phyloP scores from a whole-genome alignment of 2,888 invertebrate species.

The Macrosiphum euphorbiae region DNA sequence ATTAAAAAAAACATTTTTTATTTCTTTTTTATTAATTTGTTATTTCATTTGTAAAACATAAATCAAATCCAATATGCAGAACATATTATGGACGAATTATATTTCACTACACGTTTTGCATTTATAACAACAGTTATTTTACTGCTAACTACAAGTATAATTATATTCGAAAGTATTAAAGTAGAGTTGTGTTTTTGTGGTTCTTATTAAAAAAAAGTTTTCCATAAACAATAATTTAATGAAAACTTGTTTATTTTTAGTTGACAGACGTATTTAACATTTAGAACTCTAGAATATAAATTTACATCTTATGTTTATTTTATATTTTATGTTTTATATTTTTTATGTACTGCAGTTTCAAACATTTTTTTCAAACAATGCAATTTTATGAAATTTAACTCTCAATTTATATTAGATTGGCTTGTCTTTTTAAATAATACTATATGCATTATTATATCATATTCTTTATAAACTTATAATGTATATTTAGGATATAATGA shows the following conservation, averaged over 20 bases:
- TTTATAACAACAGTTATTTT: not conserved
- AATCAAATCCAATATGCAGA: not conserved
- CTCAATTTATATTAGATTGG: not conserved
- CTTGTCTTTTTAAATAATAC: not conserved
- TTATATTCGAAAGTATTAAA: not conserved
- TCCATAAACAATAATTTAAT: not conserved
- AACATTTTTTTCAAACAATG: not conserved
- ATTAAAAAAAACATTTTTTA: not conserved
- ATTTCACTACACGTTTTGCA: not conserved
- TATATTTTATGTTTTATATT: not conserved
- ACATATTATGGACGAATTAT: not conserved
- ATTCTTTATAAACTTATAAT: not conserved
- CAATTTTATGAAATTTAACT: not conserved
- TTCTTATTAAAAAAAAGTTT: not conserved
- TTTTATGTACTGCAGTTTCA: not conserved
- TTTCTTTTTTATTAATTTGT: not conserved
- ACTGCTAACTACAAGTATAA: not conserved
- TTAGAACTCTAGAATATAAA: not conserved
- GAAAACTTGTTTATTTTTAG: not conserved
- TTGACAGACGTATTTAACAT: not conserved
- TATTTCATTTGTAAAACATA: not conserved
- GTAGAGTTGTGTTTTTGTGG: not conserved
- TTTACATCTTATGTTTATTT: not conserved
- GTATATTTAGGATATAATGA: not conserved
- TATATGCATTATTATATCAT: not conserved